Percentiles rank a stretch among this genome's conserved stretches.
phyloP scores from a whole-genome alignment of 1,140 invertebrate genomes.

The Nymphalis io region DNA sequence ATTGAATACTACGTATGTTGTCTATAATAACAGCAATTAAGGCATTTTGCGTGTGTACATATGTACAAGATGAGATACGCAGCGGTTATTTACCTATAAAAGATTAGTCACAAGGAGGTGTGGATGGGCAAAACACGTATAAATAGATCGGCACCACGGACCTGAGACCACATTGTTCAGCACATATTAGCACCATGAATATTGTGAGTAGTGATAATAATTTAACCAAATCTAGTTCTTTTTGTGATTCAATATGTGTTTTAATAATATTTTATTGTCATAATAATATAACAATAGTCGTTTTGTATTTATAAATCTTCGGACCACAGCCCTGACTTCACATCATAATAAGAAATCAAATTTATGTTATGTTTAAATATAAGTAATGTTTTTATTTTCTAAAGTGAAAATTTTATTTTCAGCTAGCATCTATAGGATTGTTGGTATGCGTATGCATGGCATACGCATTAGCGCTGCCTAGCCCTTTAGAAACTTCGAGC shows the following conservation, averaged over 20 bases:
- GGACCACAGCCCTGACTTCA: too few species aligned
- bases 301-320: too few species aligned
- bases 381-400: too few species aligned
- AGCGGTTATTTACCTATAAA: conserved; percentile 51
- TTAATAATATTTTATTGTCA: too few species aligned
- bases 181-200: conserved; percentile 45
- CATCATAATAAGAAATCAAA: too few species aligned
- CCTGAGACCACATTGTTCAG: conserved; percentile 33
- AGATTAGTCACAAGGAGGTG: conserved; percentile 43
- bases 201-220: conserved; percentile 39
- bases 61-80: neutral
- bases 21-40: neutral
- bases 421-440: conserved; percentile 36
- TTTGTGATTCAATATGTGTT: too few species aligned
- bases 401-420: conserved; percentile 18
- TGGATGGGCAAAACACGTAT: conserved; percentile 33
- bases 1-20: neutral
- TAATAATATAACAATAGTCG: too few species aligned
- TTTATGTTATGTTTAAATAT: too few species aligned
- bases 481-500: conserved; percentile 5
- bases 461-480: conserved; percentile 38
- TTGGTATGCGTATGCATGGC: conserved; percentile 39
- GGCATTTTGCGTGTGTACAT: neutral
- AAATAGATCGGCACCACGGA: conserved; percentile 39
- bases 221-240: neutral